Evolutionary conservation across 2,888 invertebrate species (phyloP).

Genomic region (Lepidocyrtinus sp.): DNA sequence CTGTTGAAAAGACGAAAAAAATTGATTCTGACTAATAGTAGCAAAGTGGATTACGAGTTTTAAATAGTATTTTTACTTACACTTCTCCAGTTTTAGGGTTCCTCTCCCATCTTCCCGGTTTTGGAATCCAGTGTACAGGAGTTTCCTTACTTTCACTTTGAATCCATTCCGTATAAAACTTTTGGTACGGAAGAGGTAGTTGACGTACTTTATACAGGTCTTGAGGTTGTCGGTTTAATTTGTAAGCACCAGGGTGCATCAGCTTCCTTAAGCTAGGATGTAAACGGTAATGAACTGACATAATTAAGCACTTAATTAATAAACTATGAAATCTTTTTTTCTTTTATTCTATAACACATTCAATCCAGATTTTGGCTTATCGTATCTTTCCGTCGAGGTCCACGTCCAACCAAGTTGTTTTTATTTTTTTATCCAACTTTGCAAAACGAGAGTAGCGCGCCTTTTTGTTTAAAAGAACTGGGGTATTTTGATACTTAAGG

Average conservation of each 20-base stretch:
- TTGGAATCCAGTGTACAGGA: slow-evolving; percentile 81
- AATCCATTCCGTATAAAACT: slow-evolving; percentile 91
- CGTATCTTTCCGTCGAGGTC: not conserved
- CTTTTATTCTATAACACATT: too few relatives aligned
- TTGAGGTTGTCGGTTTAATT: slow-evolving; percentile 23
- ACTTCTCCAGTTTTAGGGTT: slow-evolving; percentile 83
- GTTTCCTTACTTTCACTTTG: slow-evolving; percentile 74
- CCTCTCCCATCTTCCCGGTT: slow-evolving; percentile 81
- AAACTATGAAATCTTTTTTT: not conserved
- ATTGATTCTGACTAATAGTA: not conserved
- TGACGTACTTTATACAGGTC: slow-evolving; percentile 50
- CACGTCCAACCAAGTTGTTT: not conserved
- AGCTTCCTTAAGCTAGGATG: slow-evolving; percentile 46
- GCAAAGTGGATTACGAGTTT: not conserved
- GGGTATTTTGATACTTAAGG: too few relatives aligned
- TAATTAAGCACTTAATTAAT: not conserved
- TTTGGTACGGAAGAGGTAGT: slow-evolving; percentile 86
- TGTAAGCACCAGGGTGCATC: slow-evolving; percentile 28
- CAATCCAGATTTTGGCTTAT: too few relatives aligned
- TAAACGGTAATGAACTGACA: not conserved
- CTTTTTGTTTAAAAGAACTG: too few relatives aligned
- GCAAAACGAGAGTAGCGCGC: not conserved
- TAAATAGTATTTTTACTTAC: slow-evolving; percentile 72
- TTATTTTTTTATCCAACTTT: not conserved
- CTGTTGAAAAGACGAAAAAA: slow-evolving; percentile 73